These are phyloP conservation scores for Brachirus orientalis DNA, from an alignment of 2,113 vertebrate species.

Conservation along the genomic window DNA sequence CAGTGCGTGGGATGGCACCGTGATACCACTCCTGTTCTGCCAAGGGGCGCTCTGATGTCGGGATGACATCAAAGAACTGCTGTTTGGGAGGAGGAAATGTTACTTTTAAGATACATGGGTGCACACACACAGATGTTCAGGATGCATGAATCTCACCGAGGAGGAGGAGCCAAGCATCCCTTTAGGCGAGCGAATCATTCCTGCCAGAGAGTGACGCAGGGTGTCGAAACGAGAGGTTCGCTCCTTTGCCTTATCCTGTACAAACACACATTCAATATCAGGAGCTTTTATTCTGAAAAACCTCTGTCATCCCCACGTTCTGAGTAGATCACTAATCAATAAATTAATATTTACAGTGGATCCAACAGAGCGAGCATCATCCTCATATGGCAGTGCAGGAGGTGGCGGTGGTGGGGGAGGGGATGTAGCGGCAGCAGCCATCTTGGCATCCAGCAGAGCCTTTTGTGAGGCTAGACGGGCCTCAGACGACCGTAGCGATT, in stretches of 20 bases:
- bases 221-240: constrained; percentile 94
- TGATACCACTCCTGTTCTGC: constrained; percentile 98
- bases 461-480: constrained; percentile 92
- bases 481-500: constrained; percentile 90
- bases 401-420: constrained; percentile 91
- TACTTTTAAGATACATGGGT: neutral
- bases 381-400: constrained; percentile 93
- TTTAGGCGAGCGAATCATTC: constrained; percentile 94
- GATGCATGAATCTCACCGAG: constrained; percentile 82
- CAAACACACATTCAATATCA: neutral
- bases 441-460: constrained; percentile 90
- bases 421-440: constrained; percentile 76
- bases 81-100: constrained; percentile 2
- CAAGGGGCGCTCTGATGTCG: constrained; percentile 91
- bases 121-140: neutral
- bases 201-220: constrained; percentile 94
- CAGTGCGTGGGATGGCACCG: constrained; percentile 94
- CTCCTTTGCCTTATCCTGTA: constrained; percentile 92
- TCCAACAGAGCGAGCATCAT: constrained; percentile 92
- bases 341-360: constrained; percentile 84
- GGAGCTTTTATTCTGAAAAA: no score
- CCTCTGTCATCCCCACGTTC: no score
- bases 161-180: constrained; percentile 87
- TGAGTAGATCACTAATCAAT: neutral
- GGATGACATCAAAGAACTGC: constrained; percentile 92